These are phyloP conservation scores for Eueremaeus valkanovi DNA, from an alignment of 2,888 invertebrate species.

Conservation along the genomic window DNA sequence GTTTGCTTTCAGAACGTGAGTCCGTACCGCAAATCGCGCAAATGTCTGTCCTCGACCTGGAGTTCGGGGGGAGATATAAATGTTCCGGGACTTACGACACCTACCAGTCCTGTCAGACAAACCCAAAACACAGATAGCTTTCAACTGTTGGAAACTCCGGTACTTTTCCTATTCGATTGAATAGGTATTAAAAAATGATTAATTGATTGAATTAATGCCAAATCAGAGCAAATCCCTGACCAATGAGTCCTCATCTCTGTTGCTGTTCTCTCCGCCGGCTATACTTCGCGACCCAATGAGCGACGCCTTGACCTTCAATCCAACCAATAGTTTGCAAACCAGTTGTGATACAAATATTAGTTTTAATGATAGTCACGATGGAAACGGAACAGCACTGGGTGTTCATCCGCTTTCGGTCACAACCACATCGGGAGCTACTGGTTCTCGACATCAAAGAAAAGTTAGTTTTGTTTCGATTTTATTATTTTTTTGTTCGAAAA, in stretches of 20 bases:
- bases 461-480: conserved; percentile 14
- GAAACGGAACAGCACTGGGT: background rate
- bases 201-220: background rate
- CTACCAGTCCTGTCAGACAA: conserved; percentile 8
- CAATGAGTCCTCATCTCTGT: conserved; percentile 2
- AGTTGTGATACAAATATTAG: background rate
- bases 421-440: background rate
- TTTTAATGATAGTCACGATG: conserved; percentile 27
- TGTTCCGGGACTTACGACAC: conserved; percentile 19
- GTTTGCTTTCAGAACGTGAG: conserved; percentile 39
- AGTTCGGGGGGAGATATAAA: conserved; percentile 35
- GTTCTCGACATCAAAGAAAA: background rate
- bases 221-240: conserved; percentile 37
- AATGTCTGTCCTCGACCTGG: conserved; percentile 45
- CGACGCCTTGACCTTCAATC: background rate
- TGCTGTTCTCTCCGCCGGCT: conserved; percentile 30
- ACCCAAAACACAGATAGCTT: background rate
- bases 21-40: conserved; percentile 42
- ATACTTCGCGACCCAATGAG: conserved; percentile 6
- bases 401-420: background rate
- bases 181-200: background rate
- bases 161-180: background rate
- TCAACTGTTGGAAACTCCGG: conserved; percentile 39
- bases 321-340: background rate
- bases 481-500: background rate